Evolutionary conservation across 2,113 vertebrate genomes (phyloP), one percentile per base, ranked within the genome.

Genomic region (Hippocampus zosterae): DNA sequence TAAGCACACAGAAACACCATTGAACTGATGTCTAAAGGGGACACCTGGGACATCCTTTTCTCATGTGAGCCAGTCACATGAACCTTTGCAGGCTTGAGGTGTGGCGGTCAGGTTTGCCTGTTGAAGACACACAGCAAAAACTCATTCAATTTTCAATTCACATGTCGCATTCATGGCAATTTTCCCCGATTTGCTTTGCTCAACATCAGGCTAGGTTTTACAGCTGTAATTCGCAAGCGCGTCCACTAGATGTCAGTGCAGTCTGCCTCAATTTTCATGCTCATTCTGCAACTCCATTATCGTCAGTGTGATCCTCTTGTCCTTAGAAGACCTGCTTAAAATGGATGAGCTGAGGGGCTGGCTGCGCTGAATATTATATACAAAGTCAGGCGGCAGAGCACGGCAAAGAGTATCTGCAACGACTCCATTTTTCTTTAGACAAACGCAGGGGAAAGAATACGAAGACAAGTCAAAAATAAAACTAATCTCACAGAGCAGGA

Each of bases 21-120:
- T 95, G 91, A 96, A 96, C 95, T 96, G 95, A 96, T 95, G 95
- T 94, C 92, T 94, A 93, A 91, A 91, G 92, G 93, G 75, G 84
- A 85, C 81, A 75, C 80, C 82, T 74, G 67, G 84, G 80, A 73
- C 91, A 90, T 90, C 92, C 84, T 88, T 84, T 91, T 93, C 93
- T 90, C 93, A 94, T 91, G 94, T 94, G 95, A 97, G 92, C 96
- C 96, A 94, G 94, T 95, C 96, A 97, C 92, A 94, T 94, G 92
- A 93, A 94, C 92, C 75, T 89, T 87, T 90, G 89, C 84, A 93
- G 93, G 88, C 92, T 92, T 87, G 91, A 92, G 92, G 92, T 91
- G 89, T 90, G 93, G 89, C 91, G 65, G 81, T 94, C 84, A 81
- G 85, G 72, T 92, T 78, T 89, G 91, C 95, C 95, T 98, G 90